phyloP scores from a whole-genome alignment of 2,797 vertebrate genomes.

The Eremophila alpestris region DNA sequence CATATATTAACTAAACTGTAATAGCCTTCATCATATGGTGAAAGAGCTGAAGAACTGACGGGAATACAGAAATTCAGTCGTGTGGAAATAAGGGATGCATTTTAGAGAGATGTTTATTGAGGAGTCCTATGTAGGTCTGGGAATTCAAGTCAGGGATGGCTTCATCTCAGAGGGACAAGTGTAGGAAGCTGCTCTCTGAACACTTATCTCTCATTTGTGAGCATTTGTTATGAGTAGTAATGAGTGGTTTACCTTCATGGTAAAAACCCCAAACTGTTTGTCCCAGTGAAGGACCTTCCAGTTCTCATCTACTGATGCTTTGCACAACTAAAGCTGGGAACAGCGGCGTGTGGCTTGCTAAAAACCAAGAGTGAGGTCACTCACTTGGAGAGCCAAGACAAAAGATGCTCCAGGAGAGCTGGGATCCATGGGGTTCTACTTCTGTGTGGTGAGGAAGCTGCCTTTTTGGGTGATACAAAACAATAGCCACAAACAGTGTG shows the following conservation, averaged over 20 bases:
- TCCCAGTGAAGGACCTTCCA: neutral
- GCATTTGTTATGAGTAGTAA: neutral
- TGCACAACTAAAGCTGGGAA: neutral
- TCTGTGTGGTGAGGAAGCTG: neutral
- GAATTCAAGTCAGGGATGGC: neutral
- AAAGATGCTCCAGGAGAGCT: conserved; percentile 48
- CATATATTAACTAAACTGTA: neutral
- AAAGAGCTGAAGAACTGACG: neutral
- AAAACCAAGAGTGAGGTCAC: neutral
- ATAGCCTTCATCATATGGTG: neutral
- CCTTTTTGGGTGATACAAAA: neutral
- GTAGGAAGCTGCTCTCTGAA: neutral
- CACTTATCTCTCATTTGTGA: neutral
- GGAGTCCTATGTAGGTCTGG: neutral
- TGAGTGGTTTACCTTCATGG: neutral
- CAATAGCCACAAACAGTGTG: neutral
- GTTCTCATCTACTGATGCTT: neutral
- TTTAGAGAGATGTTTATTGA: neutral
- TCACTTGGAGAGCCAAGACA: neutral
- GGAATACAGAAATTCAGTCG: neutral
- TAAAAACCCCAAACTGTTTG: neutral
- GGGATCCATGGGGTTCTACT: neutral
- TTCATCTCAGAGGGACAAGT: neutral
- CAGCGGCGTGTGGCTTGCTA: neutral
- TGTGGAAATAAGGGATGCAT: neutral